Conservation (phyloP, 2,113 vertebrate species). For the Seriola dumerili region DNA sequence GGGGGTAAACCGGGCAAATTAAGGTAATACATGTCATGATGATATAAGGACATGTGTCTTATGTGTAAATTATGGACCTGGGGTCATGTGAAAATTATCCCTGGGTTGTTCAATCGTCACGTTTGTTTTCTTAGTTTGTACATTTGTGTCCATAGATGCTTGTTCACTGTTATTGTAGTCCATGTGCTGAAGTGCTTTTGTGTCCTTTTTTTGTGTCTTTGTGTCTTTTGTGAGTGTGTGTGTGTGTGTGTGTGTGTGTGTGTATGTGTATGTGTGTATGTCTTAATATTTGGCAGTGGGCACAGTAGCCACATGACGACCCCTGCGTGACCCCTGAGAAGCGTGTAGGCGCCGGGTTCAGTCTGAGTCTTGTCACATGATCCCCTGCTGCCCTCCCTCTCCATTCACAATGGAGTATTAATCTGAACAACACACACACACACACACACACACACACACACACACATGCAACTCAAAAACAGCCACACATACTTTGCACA, state of each 20-base stretch:
- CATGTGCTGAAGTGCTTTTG: slow-evolving; percentile 13
- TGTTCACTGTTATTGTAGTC: slow-evolving; percentile 7
- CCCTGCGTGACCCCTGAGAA: slow-evolving; percentile 77
- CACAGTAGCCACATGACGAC: slow-evolving; percentile 76
- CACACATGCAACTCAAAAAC: slow-evolving; percentile 31
- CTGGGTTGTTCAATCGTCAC: neutral
- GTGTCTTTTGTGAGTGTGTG: neutral
- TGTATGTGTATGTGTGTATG: slow-evolving; percentile 26
- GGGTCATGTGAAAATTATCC: slow-evolving; percentile 18
- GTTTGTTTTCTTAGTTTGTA: slow-evolving; percentile 31
- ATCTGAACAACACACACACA: slow-evolving; percentile 61
- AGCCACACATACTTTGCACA: slow-evolving; percentile 4
- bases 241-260: slow-evolving; percentile 26
- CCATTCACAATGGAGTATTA: slow-evolving; percentile 80
- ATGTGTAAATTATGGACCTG: neutral
- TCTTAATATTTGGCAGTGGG: slow-evolving; percentile 60
- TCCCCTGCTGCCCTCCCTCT: slow-evolving; percentile 71
- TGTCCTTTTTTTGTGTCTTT: slow-evolving; percentile 23
- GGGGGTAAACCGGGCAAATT: neutral
- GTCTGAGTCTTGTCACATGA: slow-evolving; percentile 85
- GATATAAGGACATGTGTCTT: slow-evolving; percentile 5
- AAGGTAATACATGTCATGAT: slow-evolving; percentile 5
- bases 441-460: slow-evolving; percentile 30
- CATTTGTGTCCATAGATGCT: slow-evolving; percentile 16
- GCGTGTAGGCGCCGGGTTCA: slow-evolving; percentile 79